Base-by-base conservation (phyloP, 2,888 invertebrate species). In the Lymantria monacha region DNA sequence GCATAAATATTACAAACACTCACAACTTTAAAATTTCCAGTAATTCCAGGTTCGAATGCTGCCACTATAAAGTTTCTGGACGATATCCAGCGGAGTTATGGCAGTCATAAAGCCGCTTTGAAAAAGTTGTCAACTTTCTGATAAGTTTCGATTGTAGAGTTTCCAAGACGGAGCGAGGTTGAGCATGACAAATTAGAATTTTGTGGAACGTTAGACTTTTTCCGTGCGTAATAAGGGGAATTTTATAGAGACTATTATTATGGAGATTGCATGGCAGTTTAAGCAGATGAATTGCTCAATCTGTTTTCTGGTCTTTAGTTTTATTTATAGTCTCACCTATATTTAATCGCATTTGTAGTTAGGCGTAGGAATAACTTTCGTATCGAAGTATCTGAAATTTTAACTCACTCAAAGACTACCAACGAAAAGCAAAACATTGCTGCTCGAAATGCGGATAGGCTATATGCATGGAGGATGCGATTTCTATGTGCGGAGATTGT, bases 61-160 rank as follows among this genome's bases (percentile, higher is more conserved):
- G 22, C 22, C 46, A 36, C 12, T 36, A 7, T 12, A 62, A 59
- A 55, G 44, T 44, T 59, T 61, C 55, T 49, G 57, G 57, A 61
- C 44, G 45, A 48, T 55, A 59, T 57, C 45, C 45, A 40, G 11
- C 13, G 36, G 31, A 45, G 42, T 45, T 48, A n/a, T 12, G 22
- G 14, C n/a, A 30, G 49, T 38, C 48, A 44, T 36, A 53, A 49
- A 38, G 30, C 22, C 33, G 53, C 49, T 43, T 44, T 49, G 46
- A 43, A 53, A 46, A 53, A 49, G 38, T 49, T 53, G 9, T 46
- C 30, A 46, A 49, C 43, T 49, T 37, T 31, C 14, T 36, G 13
- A 33, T 30, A 49, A 53, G 49, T 53, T 53, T 46, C 33, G 22
- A 49, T 42, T 48, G 44, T 45, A 38, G 31, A 53, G 43, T 49